Evolutionary conservation across 2,888 invertebrate genomes (phyloP).

Genomic region (Philonicus albiceps): DNA sequence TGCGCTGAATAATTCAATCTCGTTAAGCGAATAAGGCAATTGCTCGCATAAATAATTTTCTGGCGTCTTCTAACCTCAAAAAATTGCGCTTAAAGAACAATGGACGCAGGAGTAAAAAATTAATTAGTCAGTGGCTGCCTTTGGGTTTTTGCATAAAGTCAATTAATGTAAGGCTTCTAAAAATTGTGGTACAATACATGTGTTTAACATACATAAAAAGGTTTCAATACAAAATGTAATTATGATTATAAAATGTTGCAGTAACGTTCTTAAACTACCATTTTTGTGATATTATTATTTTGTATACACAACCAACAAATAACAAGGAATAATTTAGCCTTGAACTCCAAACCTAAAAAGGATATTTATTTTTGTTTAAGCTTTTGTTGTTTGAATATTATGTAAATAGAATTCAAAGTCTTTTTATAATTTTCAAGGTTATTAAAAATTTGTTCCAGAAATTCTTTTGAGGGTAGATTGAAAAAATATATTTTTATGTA

Average conservation of each 20-base stretch:
- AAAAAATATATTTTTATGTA: too few relatives aligned
- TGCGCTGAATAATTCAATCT: neutral
- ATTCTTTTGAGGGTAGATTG: too few relatives aligned
- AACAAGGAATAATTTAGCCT: too few relatives aligned
- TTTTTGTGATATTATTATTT: too few relatives aligned
- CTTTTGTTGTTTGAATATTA: too few relatives aligned
- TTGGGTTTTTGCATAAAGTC: neutral
- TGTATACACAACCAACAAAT: too few relatives aligned
- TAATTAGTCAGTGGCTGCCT: neutral
- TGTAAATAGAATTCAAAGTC: too few relatives aligned
- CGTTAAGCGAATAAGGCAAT: neutral
- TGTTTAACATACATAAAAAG: neutral
- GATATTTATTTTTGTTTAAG: too few relatives aligned
- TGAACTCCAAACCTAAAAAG: too few relatives aligned
- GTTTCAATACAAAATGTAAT: neutral
- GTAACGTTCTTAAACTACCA: too few relatives aligned
- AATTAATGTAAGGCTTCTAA: neutral
- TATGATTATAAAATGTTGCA: neutral
- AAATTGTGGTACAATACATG: neutral
- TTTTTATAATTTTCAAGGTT: too few relatives aligned
- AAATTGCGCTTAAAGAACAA: neutral
- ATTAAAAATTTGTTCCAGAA: too few relatives aligned
- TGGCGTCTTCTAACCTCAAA: neutral
- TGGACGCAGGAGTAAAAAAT: neutral
- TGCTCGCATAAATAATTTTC: neutral